Percentiles rank a stretch among this genome's conserved stretches.
phyloP scores from a whole-genome alignment of 2,888 invertebrate genomes.

The Melanostoma scalare region DNA sequence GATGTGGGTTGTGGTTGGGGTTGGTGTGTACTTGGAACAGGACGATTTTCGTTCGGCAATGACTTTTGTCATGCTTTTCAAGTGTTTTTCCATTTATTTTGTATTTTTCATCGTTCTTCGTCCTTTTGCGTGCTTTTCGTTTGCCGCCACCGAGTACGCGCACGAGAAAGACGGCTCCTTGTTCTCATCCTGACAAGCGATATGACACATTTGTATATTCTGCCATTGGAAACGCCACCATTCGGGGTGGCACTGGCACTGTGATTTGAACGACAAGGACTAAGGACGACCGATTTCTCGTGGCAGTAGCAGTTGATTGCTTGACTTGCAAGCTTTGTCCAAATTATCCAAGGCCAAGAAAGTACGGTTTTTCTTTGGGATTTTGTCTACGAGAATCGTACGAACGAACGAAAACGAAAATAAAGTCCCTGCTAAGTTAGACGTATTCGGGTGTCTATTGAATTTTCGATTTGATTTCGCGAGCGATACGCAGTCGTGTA shows the following conservation, averaged over 20 bases:
- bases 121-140: slow-evolving; percentile 60
- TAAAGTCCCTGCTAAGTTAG: slow-evolving; percentile 27
- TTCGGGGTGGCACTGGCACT: slow-evolving; percentile 56
- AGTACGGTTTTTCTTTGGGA: slow-evolving; percentile 43
- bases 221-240: slow-evolving; percentile 48
- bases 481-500: slow-evolving; percentile 70
- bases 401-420: slow-evolving; percentile 26
- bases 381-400: slow-evolving; percentile 34
- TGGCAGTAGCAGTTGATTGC: slow-evolving; percentile 69
- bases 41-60: slow-evolving; percentile 63
- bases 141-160: slow-evolving; percentile 72
- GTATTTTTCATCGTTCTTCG: slow-evolving; percentile 23
- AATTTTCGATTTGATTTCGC: slow-evolving; percentile 65
- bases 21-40: slow-evolving; percentile 11
- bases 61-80: slow-evolving; percentile 73
- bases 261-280: slow-evolving; percentile 38
- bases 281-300: slow-evolving; percentile 48
- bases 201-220: slow-evolving; percentile 67
- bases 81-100: slow-evolving; percentile 60
- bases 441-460: slow-evolving; percentile 65
- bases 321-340: slow-evolving; percentile 69
- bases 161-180: slow-evolving; percentile 59
- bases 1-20: slow-evolving; percentile 2
- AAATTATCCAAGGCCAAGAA: slow-evolving; percentile 38
- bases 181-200: slow-evolving; percentile 53